Conservation (phyloP, 2,888 invertebrate species). For the Callyntrura guangdongensis region DNA sequence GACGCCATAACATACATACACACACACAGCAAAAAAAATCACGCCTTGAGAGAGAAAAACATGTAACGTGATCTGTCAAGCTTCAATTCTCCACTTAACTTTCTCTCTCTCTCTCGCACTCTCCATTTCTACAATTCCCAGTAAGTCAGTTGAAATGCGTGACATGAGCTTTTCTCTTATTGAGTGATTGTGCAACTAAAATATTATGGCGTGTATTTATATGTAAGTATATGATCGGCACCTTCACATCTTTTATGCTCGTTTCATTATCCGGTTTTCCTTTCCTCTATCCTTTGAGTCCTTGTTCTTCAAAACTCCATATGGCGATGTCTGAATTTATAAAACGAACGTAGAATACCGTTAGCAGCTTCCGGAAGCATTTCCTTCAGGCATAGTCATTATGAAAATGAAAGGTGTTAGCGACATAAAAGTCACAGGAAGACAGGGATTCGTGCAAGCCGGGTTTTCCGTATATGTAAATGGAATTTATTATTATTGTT, state of each 20-base stretch:
- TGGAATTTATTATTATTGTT: too few species aligned
- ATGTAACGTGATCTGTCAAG: constrained; percentile 78
- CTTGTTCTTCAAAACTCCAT: neutral
- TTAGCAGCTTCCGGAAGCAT: constrained; percentile 75
- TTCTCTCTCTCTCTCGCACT: constrained; percentile 48
- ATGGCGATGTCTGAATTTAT: neutral
- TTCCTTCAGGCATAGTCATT: constrained; percentile 71
- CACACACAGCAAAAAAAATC: constrained; percentile 59
- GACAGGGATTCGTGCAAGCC: constrained; percentile 13
- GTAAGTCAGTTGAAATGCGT: neutral
- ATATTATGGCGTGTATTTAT: neutral
- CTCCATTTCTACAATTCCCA: constrained; percentile 48
- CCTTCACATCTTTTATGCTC: neutral
- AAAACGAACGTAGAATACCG: constrained; percentile 34
- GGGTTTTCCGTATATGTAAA: neutral
- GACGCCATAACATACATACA: constrained; percentile 55
- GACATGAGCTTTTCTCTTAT: constrained; percentile 35
- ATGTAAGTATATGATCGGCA: neutral
- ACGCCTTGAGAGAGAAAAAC: constrained; percentile 74
- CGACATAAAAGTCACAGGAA: constrained; percentile 63
- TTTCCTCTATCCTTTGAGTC: neutral
- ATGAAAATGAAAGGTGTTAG: constrained; percentile 76
- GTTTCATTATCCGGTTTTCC: too few species aligned
- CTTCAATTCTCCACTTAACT: constrained; percentile 70
- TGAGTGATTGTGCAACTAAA: constrained; percentile 42